Percentiles rank a stretch among this genome's conserved stretches.
These are phyloP conservation scores for Camelus dromedarius DNA, from an alignment of 2,113 vertebrate genomes.

Conservation along the genomic window DNA sequence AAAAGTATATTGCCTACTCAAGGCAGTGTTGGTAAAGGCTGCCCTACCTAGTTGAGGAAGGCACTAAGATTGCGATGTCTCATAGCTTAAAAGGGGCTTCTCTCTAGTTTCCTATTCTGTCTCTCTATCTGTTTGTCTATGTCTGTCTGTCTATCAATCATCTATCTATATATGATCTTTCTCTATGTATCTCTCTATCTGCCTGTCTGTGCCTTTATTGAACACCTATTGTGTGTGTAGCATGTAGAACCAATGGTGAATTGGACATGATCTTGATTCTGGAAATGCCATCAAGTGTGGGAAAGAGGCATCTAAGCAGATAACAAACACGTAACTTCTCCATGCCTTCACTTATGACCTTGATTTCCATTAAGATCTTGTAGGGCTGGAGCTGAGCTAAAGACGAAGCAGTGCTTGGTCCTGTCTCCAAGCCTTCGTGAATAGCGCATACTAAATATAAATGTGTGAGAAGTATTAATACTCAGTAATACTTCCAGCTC, in stretches of 20 bases:
- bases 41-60: fast-evolving
- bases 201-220: background rate
- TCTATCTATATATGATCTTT: background rate
- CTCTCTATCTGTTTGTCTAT: background rate
- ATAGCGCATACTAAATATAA: background rate
- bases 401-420: background rate
- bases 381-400: fast-evolving
- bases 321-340: background rate
- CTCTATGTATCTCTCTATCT: background rate
- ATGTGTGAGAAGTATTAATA: background rate
- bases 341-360: background rate
- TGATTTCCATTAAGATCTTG: background rate
- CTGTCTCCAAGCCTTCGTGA: background rate
- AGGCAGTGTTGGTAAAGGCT: background rate
- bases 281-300: background rate
- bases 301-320: background rate
- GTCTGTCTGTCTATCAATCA: background rate
- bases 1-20: background rate
- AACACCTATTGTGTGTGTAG: background rate
- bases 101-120: background rate
- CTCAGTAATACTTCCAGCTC: background rate
- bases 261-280: background rate
- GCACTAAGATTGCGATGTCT: background rate
- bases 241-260: background rate
- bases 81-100: background rate